phyloP scores from a whole-genome alignment of 2,797 vertebrate genomes.

The Phataginus tricuspis region DNA sequence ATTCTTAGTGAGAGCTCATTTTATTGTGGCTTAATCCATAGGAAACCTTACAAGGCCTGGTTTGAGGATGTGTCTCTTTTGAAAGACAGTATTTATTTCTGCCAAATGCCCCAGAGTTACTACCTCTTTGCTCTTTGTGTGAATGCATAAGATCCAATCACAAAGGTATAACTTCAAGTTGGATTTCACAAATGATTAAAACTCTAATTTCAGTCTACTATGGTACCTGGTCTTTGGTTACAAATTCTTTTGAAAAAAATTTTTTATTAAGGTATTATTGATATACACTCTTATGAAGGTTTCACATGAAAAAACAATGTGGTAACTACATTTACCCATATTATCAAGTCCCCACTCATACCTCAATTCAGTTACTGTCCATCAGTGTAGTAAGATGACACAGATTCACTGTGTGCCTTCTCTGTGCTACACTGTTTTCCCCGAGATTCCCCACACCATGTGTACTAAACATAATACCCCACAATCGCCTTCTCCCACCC shows the following conservation, averaged over 20 bases:
- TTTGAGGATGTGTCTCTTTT: not conserved
- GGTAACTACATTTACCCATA: too few species aligned
- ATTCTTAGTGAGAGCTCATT: not conserved
- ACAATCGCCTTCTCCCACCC: too few species aligned
- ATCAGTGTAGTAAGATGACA: too few species aligned
- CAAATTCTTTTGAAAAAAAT: not conserved
- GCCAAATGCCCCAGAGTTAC: not conserved
- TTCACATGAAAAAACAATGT: too few species aligned
- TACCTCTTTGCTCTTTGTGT: not conserved
- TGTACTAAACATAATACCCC: too few species aligned
- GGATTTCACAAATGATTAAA: not conserved
- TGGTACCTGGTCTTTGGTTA: not conserved
- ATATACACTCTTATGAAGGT: too few species aligned
- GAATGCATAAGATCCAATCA: not conserved
- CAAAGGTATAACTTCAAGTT: constrained; percentile 10
- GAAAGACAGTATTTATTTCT: constrained; percentile 41
- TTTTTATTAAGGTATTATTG: not conserved
- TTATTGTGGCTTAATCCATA: not conserved
- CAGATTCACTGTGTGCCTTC: too few species aligned
- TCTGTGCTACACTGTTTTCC: too few species aligned
- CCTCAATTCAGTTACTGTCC: too few species aligned
- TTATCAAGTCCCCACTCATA: too few species aligned
- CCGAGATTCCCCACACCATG: too few species aligned
- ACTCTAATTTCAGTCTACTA: not conserved
- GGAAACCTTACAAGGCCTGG: not conserved